Evolutionary conservation across 2,888 invertebrate genomes (phyloP).

Genomic region (Eudasyphora cyanicolor): DNA sequence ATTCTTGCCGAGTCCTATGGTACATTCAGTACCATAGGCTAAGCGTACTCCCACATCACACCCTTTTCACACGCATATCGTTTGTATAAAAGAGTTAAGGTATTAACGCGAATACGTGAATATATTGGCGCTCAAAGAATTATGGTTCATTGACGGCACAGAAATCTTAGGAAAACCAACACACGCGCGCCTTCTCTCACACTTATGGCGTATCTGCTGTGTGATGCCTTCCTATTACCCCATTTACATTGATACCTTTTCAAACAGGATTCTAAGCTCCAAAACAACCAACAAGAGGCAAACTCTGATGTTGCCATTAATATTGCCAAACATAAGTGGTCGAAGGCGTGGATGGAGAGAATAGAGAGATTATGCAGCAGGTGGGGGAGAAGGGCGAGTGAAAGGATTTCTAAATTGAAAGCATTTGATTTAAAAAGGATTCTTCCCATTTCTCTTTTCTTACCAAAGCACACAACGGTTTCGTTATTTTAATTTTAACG

Average conservation of each 20-base stretch:
- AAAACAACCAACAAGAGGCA: too few relatives aligned
- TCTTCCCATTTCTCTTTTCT: background rate
- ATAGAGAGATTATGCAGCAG: too few relatives aligned
- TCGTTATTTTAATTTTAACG: background rate
- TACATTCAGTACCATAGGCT: background rate
- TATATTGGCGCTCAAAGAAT: conserved; percentile 11
- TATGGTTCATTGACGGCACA: conserved; percentile 7
- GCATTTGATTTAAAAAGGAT: background rate
- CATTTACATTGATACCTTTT: background rate
- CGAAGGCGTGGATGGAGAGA: too few relatives aligned
- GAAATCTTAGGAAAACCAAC: conserved; percentile 6
- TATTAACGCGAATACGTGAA: conserved; percentile 23
- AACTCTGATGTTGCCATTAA: too few relatives aligned
- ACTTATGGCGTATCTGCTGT: background rate
- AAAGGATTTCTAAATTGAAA: conserved; percentile 18
- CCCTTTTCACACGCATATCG: background rate
- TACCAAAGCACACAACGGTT: background rate
- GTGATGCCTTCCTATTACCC: background rate
- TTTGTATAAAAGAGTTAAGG: background rate
- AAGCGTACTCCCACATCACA: background rate
- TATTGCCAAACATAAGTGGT: background rate
- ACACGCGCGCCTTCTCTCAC: background rate
- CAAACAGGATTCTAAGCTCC: background rate
- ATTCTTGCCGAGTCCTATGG: background rate
- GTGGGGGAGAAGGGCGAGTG: background rate